These are phyloP conservation scores for Merops nubicus DNA, from an alignment of 2,113 vertebrate species.

Conservation along the genomic window DNA sequence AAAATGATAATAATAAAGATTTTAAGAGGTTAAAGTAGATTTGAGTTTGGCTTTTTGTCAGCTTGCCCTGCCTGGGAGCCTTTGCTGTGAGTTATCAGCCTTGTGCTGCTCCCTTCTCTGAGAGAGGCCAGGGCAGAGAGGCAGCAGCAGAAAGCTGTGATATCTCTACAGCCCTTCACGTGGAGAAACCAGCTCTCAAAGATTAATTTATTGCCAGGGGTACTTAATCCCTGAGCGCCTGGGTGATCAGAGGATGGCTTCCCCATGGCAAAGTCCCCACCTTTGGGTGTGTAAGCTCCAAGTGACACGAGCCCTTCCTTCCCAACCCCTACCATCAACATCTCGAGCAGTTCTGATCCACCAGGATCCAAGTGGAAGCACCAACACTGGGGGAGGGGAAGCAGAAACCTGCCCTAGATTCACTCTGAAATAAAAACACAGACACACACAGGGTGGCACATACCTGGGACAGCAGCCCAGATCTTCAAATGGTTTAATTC, in stretches of 20 bases:
- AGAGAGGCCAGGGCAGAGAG: not conserved
- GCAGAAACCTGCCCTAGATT: not conserved
- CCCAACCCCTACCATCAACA: not conserved
- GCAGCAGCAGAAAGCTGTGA: not conserved
- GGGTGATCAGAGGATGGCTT: not conserved
- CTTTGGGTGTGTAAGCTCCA: not conserved
- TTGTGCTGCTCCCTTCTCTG: not conserved
- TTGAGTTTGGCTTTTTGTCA: not conserved
- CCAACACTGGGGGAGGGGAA: not conserved
- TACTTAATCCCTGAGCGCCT: not conserved
- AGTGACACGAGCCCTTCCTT: not conserved
- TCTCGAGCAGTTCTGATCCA: not conserved
- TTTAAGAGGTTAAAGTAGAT: conserved; percentile 62
- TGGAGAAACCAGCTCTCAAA: not conserved
- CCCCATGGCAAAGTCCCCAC: not conserved
- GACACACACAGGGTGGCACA: conserved; percentile 16
- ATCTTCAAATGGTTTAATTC: conserved; percentile 42
- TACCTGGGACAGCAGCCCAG: conserved; percentile 55
- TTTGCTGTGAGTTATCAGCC: not conserved
- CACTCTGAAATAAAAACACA: not conserved
- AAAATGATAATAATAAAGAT: conserved; percentile 58
- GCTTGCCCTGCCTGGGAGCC: not conserved
- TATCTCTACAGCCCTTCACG: not conserved
- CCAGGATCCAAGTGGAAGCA: not conserved
- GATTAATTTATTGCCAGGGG: not conserved